Base-by-base conservation (phyloP, 2,888 invertebrate genomes). In the Phymatocera aterrima region DNA sequence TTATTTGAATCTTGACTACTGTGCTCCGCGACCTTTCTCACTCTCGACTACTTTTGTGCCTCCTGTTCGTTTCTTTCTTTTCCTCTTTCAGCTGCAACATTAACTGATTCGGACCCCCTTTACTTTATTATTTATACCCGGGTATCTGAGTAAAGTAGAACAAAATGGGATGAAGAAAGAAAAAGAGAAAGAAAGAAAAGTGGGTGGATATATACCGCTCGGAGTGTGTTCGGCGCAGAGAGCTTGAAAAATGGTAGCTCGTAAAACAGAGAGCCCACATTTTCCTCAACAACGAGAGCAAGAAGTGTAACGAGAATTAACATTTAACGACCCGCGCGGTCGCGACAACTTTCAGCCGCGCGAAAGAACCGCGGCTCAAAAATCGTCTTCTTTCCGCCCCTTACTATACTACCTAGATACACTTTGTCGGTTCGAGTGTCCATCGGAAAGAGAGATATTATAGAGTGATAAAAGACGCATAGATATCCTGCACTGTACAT, bases 291-390 rank as follows among this genome's bases (percentile, higher is more conserved):
- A 37, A 15, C 54, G 24, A 64, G 68, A n/a, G 79, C 77, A 79
- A 68, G 77, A 80, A 81, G 80, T 83, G 80, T 81, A 83, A 81
- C 81, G 64, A 61, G 80, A 81, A 82, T 83, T 82, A 82, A 81
- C 79, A 81, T 83, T 83, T 83, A 83, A 83, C 82, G 82, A 80
- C 78, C 72, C 10, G n/a, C 68, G 24, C 12, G 34, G 10, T 21
- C 24, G 46, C 68, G 12, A 28, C 15, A 68, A 68, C 46, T 68
- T 68, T 68, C 64, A 24, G 60, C 51, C n/a, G 24, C 43, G 15
- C 64, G 34, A 68, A 68, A 68, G 68, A 68, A 68, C 24, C 60
- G 24, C 64, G 37, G 10, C 64, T 64, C 64, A 64, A 64, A 64
- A n/a, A n/a, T n/a, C n/a, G n/a, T n/a, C n/a, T n/a, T n/a, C n/a